These are phyloP conservation scores for Ceratitis capitata DNA, from an alignment of 1,140 invertebrate species.

Conservation along the genomic window DNA sequence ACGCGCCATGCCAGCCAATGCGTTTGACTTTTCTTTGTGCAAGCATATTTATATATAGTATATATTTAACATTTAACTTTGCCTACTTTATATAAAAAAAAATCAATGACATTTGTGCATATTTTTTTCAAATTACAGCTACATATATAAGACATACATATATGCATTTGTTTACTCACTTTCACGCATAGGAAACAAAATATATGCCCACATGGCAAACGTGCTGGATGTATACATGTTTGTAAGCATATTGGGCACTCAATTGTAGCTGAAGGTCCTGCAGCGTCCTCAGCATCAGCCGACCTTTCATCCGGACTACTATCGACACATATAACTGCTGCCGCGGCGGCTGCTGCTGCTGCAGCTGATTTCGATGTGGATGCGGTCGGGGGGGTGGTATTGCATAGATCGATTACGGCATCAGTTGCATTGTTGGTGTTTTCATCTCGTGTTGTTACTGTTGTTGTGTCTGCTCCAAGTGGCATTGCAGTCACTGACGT, in stretches of 20 bases:
- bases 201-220: slow-evolving; percentile 91
- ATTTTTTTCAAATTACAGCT: too few species aligned
- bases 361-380: slow-evolving; percentile 55
- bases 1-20: background rate
- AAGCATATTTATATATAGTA: too few species aligned
- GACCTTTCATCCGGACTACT: background rate
- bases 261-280: slow-evolving; percentile 40
- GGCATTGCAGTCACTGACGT: background rate
- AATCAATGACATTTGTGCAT: background rate
- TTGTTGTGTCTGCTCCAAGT: background rate
- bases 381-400: slow-evolving; percentile 49
- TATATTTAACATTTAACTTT: too few species aligned
- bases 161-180: slow-evolving; percentile 60
- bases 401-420: slow-evolving; percentile 28
- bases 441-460: background rate
- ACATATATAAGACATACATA: too few species aligned
- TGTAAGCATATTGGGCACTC: slow-evolving; percentile 95
- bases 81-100: background rate
- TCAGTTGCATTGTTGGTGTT: background rate
- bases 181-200: slow-evolving; percentile 98
- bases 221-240: slow-evolving; percentile 85
- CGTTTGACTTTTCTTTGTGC: too few species aligned
- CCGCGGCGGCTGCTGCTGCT: slow-evolving; percentile 47
- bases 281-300: background rate
- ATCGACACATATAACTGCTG: slow-evolving; percentile 43